These are phyloP conservation scores for Cliona cf. orientalis DNA, from an alignment of 37 sponge, comb jelly and placozoan species.

Conservation along the genomic window DNA sequence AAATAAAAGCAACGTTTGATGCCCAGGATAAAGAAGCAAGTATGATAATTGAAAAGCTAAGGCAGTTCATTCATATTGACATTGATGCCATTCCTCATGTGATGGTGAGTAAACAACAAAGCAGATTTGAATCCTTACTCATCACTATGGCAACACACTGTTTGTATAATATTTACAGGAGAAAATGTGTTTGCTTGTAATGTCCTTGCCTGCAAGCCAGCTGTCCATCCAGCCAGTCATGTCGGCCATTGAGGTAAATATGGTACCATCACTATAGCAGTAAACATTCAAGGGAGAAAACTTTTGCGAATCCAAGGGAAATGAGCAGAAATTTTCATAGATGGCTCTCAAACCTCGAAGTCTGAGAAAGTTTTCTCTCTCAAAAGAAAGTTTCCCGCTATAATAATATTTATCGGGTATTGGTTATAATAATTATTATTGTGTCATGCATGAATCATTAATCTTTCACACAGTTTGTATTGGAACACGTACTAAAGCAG, in stretches of 20 bases:
- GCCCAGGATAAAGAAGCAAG: background rate
- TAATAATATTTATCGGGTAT: background rate
- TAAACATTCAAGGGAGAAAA: too few relatives aligned
- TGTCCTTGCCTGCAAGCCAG: conserved; percentile 65
- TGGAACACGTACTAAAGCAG: conserved; percentile 35
- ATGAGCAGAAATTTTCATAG: too few relatives aligned
- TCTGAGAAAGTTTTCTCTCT: too few relatives aligned
- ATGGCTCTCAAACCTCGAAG: too few relatives aligned
- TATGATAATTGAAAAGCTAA: conserved; percentile 2
- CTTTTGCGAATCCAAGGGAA: too few relatives aligned
- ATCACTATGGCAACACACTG: background rate
- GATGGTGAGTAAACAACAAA: conserved; percentile 1
- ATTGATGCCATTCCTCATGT: conserved; percentile 1
- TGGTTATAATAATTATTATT: background rate
- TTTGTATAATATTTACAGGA: conserved; percentile 43
- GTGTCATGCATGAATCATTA: background rate
- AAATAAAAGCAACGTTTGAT: background rate
- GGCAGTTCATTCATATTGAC: conserved; percentile 27
- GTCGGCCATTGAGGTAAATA: conserved; percentile 57
- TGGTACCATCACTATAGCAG: background rate
- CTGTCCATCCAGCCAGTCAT: conserved; percentile 43
- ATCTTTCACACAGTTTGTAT: conserved; percentile 41
- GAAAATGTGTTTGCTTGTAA: conserved; percentile 70
- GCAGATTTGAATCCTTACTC: background rate
- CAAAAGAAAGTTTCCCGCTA: background rate